Percentiles rank a stretch among this genome's conserved stretches.
These are phyloP conservation scores for Lacerta bilineata DNA, from an alignment of 2,797 vertebrate genomes.

Conservation along the genomic window DNA sequence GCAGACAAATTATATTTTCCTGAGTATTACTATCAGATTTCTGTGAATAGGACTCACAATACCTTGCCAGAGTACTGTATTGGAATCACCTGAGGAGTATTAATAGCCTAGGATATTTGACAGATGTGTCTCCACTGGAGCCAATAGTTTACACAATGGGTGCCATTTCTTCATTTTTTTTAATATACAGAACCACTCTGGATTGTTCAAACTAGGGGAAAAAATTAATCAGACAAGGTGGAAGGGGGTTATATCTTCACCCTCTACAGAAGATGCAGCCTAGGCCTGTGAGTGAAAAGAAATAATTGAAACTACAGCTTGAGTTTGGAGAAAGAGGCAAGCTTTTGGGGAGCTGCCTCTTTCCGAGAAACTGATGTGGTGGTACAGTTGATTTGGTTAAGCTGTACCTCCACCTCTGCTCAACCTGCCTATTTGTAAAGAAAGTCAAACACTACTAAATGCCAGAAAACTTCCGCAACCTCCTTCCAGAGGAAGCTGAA, in stretches of 20 bases:
- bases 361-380: background rate
- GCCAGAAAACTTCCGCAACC: background rate
- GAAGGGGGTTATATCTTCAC: background rate
- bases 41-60: background rate
- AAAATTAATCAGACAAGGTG: background rate
- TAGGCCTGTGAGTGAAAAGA: background rate
- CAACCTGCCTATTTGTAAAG: background rate
- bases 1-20: background rate
- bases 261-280: background rate
- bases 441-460: background rate
- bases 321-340: background rate
- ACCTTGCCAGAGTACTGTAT: background rate
- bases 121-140: no score
- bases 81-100: background rate
- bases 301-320: background rate
- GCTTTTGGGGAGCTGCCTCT: background rate
- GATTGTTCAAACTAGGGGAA: background rate
- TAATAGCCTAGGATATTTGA: background rate
- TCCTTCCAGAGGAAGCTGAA: background rate
- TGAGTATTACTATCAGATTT: background rate
- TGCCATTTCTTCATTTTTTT: background rate
- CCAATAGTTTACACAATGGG: no score
- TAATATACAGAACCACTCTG: background rate
- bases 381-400: background rate
- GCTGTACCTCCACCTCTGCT: background rate